Conservation (phyloP, 2,888 invertebrate species). For the Drosophila rubida region DNA sequence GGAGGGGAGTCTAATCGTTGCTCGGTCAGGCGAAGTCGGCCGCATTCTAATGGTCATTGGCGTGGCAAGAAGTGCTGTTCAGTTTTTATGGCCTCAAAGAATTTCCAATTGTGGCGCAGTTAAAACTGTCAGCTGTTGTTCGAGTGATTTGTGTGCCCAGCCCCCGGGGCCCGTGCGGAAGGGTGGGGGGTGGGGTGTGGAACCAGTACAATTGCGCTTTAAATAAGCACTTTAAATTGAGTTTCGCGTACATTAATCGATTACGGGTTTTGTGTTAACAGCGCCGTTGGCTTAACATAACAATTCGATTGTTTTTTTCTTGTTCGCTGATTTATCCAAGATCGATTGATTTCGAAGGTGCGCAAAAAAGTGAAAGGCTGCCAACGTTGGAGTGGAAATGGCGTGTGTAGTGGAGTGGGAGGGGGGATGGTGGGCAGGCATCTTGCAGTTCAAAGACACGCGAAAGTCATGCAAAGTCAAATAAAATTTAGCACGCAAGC, state of each 20-base stretch:
- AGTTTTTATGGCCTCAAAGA: slow-evolving; percentile 61
- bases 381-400: not conserved
- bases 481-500: slow-evolving; percentile 63
- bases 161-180: not conserved
- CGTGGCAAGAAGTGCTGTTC: slow-evolving; percentile 23
- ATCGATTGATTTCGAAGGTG: slow-evolving; percentile 20
- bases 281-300: slow-evolving; percentile 2
- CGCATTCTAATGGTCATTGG: slow-evolving; percentile 55
- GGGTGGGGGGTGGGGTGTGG: not conserved
- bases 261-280: not conserved
- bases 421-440: not conserved
- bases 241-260: not conserved
- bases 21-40: slow-evolving; percentile 19
- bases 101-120: slow-evolving; percentile 65
- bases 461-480: slow-evolving; percentile 72
- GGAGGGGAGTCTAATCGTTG: slow-evolving; percentile 41
- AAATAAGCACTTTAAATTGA: slow-evolving; percentile 19
- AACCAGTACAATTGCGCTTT: not conserved
- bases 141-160: slow-evolving; percentile 48
- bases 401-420: too few species aligned
- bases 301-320: slow-evolving; percentile 1
- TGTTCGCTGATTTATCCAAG: not conserved
- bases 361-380: not conserved
- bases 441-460: slow-evolving; percentile 59
- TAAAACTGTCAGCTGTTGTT: slow-evolving; percentile 62